phyloP scores from a whole-genome alignment of 1,140 invertebrate genomes.

The Drosophila persimilis region DNA sequence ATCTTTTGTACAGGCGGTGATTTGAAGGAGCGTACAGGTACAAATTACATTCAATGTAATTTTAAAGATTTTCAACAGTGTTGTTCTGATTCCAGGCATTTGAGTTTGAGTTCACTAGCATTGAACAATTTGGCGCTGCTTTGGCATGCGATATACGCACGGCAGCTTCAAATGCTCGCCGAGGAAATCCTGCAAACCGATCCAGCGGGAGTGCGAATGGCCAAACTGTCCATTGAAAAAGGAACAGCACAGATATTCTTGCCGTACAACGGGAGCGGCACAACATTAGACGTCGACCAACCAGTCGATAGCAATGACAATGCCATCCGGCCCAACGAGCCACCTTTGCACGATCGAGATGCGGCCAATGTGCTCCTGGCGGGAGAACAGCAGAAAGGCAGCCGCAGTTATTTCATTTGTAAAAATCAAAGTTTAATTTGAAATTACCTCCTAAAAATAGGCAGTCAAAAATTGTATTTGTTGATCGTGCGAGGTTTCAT shows the following conservation, averaged over 20 bases:
- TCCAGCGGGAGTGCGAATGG: conserved; percentile 95
- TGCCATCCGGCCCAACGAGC: no score
- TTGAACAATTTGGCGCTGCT: conserved; percentile 94
- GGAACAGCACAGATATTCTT: conserved; percentile 81
- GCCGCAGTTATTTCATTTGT: no score
- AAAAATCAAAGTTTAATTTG: no score
- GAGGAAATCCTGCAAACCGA: conserved; percentile 96
- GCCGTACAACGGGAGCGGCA: no score
- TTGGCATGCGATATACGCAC: conserved; percentile 95
- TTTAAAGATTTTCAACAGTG: neutral
- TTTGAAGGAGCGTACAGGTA: conserved; percentile 91
- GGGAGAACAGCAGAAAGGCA: no score
- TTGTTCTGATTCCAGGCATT: conserved; percentile 85
- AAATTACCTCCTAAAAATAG: no score
- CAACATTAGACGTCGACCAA: no score
- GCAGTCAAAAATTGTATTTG: no score
- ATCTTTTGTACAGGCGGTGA: conserved; percentile 98
- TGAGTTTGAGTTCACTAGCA: conserved; percentile 90
- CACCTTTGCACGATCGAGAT: no score
- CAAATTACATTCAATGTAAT: conserved; percentile 20
- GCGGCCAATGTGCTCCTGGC: no score
- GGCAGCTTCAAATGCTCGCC: conserved; percentile 90
- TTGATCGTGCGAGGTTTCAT: no score
- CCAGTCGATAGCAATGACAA: no score
- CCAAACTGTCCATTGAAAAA: conserved; percentile 95